Base-by-base conservation (phyloP, 2,888 invertebrate genomes). In the Epirrita christyi region DNA sequence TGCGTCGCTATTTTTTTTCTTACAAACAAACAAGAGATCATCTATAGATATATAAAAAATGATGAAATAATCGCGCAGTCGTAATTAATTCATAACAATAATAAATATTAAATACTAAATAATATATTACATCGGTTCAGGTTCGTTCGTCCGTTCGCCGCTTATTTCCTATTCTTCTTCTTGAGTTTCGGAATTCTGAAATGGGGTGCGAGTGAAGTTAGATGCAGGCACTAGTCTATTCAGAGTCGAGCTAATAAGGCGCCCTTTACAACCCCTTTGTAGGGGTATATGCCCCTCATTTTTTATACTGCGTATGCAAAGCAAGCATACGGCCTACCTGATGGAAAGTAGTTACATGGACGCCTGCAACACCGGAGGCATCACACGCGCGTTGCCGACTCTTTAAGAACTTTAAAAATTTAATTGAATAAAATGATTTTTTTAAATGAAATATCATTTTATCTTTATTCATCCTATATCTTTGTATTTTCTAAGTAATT, bases 141-240 rank as follows among this genome's bases (percentile, higher is more conserved):
- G 55, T 67, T 72, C 76, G 76, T 78, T 73, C 83, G 80, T 67
- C 74, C 72, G 80, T 77, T 86, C 85, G 87, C 84, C 84, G 85
- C 74, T 81, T 81, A 83, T 80, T 86, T 86, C 79, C 81, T 88
- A 82, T 88, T 88, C 85, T 88, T 91, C 86, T 83, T 75, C 82
- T 89, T 92, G 75, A 89, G 80, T 83, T 91, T 92, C 83, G 92
- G 92, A 75, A 92, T 92, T 81, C 92, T 92, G 92, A 61, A 89
- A 90, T 78, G 82, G 76, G 70, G 84, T 88, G 91, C 88, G 72
- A 60, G 88, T 86, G 86, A 41, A 63, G 85, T 89, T 89, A 86
- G 78, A 73, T 73, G 78, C 76, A 77, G 76, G 75, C 74, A 75
- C 62, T 68, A 67, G 71, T 69, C 65, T 59, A 64, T 64, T 40